Evolutionary conservation across 37 sponge, comb jelly and placozoan genomes (phyloP), one percentile per base, ranked within the genome.

Genomic region (Chondrilla cf. caribensis): DNA sequence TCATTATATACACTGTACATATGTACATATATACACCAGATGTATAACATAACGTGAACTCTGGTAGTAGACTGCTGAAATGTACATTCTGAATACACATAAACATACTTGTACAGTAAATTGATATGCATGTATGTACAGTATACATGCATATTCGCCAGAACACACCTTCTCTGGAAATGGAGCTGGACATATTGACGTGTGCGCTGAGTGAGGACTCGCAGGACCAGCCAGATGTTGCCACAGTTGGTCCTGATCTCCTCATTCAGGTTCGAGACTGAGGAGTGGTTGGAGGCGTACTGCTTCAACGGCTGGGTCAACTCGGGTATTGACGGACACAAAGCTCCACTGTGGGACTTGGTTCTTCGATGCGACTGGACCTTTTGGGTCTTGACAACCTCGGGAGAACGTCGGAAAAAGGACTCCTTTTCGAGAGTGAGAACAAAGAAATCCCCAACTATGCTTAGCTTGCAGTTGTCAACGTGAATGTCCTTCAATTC

Each of bases 141-240:
- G 28, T 28, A 60, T 22, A 47, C 51, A 47, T 11, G 11, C 11
- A 47, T 6, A 47, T 47, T 14, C 11, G 11, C 51, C 11, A 15
- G 28, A 9, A 31, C 68, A 3, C 6, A 85, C 80, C 85, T 85
- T n/a, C 25, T 47, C 55, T 89, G 89, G 54, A 85, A 77, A 65
- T 85, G 84, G 32, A 89, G 35, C 31, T 84, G 85, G 18, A 85
- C 89, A 24, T 76, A 7, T 19, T 76, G 54, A 6, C 47, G 82
- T 42, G 44, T 22, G 21, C 76, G 38, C 24, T 73, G 44, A 25
- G 1, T 73, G n/a, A 89, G 70, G 3, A 85, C 79, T 38, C 84
- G 68, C 25, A 88, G 59, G 6, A 88, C 57, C 31, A 88, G 32
- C 88, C 88, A 88, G 47, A 79, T 79, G 54, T 39, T 73, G 25